A percentile compares a stretch with the other conserved stretches of the same genome.
Evolutionary conservation across 2,113 vertebrate genomes (phyloP).

Genomic region (Chelonoidis abingdonii): DNA sequence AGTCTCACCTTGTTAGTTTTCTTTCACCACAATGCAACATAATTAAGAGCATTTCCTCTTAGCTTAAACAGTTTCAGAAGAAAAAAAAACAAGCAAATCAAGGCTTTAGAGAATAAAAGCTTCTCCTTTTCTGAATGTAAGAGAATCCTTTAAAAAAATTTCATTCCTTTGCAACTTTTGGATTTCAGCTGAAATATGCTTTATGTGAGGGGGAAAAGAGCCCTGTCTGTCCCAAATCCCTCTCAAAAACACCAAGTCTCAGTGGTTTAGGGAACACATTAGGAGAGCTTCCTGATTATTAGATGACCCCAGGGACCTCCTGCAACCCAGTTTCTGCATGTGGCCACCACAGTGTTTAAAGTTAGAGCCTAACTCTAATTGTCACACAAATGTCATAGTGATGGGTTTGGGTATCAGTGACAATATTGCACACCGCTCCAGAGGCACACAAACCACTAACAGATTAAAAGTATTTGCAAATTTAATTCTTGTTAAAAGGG

Average conservation of each 20-base stretch:
- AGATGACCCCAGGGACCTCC: neutral
- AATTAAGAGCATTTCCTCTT: constrained; percentile 50
- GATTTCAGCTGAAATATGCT: neutral
- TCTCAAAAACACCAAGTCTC: rapidly evolving
- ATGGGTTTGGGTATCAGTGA: neutral
- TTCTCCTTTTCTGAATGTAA: constrained; percentile 35
- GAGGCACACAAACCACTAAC: neutral
- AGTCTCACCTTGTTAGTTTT: neutral
- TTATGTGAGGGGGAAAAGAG: neutral
- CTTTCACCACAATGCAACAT: constrained; percentile 63
- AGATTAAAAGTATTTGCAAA: neutral
- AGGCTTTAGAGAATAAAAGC: constrained; percentile 54
- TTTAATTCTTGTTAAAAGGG: neutral
- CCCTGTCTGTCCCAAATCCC: neutral
- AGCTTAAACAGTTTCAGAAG: constrained; percentile 60
- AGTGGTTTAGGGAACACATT: neutral
- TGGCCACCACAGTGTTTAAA: neutral
- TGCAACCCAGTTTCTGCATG: neutral
- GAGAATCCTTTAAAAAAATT: neutral
- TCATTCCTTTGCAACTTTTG: neutral
- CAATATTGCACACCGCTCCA: constrained; percentile 39
- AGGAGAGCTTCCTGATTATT: neutral
- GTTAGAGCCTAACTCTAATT: neutral
- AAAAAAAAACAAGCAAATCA: constrained; percentile 61
- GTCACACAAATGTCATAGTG: neutral